Evolutionary conservation across 2,888 invertebrate species (phyloP), one percentile per base, ranked within the genome.

Genomic region (Agonopterix alstromeriana): DNA sequence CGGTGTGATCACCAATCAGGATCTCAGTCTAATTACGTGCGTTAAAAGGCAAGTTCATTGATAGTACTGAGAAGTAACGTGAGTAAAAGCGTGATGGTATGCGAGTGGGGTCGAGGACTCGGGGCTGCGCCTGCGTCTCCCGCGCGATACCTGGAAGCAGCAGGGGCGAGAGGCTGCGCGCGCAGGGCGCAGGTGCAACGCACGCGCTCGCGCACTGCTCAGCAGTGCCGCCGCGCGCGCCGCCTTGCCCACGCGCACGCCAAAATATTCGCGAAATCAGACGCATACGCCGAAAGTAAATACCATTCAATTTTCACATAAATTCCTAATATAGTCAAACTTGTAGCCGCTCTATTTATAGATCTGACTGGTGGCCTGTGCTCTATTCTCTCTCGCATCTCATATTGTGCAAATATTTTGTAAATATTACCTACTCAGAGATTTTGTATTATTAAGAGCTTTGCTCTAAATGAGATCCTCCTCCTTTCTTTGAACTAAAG

Each of bases 161-260:
- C 57, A 53, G 60, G 57, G 53, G 67, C 62, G 65, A 67, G 73
- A 64, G 70, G 62, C 64, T 67, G 73, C 65, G 70, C 67, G 70
- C 68, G 67, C 57, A 58, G 63, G 70, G 80, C 81, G 79, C 81
- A 82, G 80, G 85, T 82, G 85, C 84, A 81, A 78, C 69, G 82
- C 66, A 69, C 79, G 73, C 67, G 61, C 52, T 52, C 55, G 45
- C 45, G 47, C 50, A 48, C 49, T 50, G 50, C 51, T 60, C 61
- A 67, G 61, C 81, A 85, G 84, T 83, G 75, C 75, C 75, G 70
- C 71, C 74, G 80, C 85, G 87, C 77, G 79, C 83, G 74, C 74
- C 77, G 80, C 52, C 73, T 67, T 63, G 70, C 78, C 77, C 74
- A 83, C 84, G 83, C 86, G 87, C 81, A 73, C 71, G 82, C 71